Base-by-base conservation (phyloP, 2,797 vertebrate genomes). In the Pyrocephalus nanus region DNA sequence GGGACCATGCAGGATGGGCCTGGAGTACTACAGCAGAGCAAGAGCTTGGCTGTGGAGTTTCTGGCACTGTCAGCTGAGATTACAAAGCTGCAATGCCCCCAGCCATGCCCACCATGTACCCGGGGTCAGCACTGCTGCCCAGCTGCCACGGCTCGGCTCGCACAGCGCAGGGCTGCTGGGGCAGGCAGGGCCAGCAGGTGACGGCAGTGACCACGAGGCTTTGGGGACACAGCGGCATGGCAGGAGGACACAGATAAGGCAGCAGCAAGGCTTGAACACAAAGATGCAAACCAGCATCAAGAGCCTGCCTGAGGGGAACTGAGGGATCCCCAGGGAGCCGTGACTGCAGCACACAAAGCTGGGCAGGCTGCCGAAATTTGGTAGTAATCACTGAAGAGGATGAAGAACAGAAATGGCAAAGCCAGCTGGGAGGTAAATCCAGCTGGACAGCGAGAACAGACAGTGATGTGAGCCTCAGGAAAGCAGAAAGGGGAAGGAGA, bases 351-450 rank as follows among this genome's bases (percentile, higher is more conserved):
- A 61, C 23, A 73, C 20, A 29, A 83, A 79, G 67, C 55, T 92
- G 55, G 70, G 73, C 90, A 88, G 58, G 76, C 62, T 62, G 70
- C 79, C 2, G 0, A 34, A 66, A 90, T 75, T 94, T 88, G 55
- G 66, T 36, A 62, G 66, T 45, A 43, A 93, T 70, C 70, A 40
- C 38, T 72, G 67, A 92, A 54, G 54, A 75, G n/a, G 47, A 88
- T 15, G 73, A 92, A 71, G 69, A 93, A 73, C 58, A 92, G 85
- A 77, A 88, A 51, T 50, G 65, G 75, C 75, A 91, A 78, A 93
- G 40, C 48, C 84, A 91, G 34, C 65, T 71, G n/a, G 27, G 64
- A 92, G 61, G 53, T 40, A 36, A 40, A 84, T 92, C 47, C 82
- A 83, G 58, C 81, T 88, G 82, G 70, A 82, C 79, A 77, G 58